Conservation (phyloP, 2,113 vertebrate genomes). For the Tetrax tetrax region DNA sequence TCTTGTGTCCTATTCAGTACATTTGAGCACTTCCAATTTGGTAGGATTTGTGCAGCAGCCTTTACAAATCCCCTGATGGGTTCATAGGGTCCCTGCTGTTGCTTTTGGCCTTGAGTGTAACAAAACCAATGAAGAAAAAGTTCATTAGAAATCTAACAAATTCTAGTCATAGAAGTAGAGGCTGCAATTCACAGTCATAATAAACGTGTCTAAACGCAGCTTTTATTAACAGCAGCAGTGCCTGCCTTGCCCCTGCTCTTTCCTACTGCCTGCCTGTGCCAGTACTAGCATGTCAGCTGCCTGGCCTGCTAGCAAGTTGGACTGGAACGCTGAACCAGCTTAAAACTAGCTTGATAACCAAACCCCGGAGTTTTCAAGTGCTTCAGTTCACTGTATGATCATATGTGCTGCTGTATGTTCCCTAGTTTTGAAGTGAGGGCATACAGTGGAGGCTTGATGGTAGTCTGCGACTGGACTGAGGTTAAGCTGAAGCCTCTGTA, state of each 20-base stretch:
- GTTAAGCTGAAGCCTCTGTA: neutral
- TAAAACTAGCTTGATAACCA: neutral
- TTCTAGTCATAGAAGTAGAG: neutral
- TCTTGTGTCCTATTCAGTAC: neutral
- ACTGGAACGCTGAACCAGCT: neutral
- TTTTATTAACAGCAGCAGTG: neutral
- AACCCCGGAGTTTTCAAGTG: neutral
- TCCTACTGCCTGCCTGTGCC: neutral
- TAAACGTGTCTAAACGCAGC: neutral
- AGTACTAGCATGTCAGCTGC: neutral
- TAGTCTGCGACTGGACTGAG: neutral
- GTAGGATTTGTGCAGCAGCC: neutral
- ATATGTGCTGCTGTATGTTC: neutral
- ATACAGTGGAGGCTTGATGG: accelerated
- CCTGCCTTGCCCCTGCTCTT: neutral
- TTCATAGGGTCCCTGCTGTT: neutral
- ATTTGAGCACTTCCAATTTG: neutral
- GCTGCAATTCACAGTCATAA: neutral
- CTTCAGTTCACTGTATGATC: neutral
- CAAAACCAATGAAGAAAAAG: neutral
- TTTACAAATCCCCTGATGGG: neutral
- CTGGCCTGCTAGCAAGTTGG: neutral
- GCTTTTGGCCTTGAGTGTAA: neutral
- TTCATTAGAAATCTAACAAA: neutral
- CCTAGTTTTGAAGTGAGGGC: neutral